phyloP scores from a whole-genome alignment of 2,113 vertebrate species.

The Rhabdomys dilectus region DNA sequence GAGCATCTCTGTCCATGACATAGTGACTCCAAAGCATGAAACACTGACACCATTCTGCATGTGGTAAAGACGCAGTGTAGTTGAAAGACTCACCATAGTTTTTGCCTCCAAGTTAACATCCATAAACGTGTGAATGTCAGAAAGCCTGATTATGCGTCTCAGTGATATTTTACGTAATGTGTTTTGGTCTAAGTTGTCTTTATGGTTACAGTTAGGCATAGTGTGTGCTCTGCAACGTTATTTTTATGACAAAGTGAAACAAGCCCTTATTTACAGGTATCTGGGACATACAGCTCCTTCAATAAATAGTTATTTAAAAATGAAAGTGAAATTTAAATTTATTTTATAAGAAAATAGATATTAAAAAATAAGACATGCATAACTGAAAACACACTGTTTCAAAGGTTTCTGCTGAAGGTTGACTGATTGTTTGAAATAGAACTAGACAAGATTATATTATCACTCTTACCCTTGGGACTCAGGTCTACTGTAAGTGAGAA shows the following conservation, averaged over 20 bases:
- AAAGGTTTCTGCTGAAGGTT: slow-evolving; percentile 25
- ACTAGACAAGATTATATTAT: not conserved
- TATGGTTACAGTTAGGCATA: not conserved
- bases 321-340: not conserved
- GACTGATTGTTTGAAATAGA: not conserved
- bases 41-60: not conserved
- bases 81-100: not conserved
- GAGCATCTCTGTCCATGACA: not conserved
- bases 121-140: not conserved
- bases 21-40: not conserved
- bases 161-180: not conserved
- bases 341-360: slow-evolving; percentile 13
- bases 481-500: not conserved
- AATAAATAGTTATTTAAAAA: slow-evolving; percentile 39
- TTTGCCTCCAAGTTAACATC: not conserved
- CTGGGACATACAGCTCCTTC: not conserved
- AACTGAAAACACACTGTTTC: not conserved
- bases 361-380: not conserved
- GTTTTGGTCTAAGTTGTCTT: not conserved
- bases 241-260: not conserved
- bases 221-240: not conserved
- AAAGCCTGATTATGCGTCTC: not conserved
- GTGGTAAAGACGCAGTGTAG: not conserved
- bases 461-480: not conserved
- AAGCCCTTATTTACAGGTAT: not conserved